These are phyloP conservation scores for Ornithorhynchus anatinus DNA, from an alignment of 2,113 vertebrate species.

Conservation along the genomic window DNA sequence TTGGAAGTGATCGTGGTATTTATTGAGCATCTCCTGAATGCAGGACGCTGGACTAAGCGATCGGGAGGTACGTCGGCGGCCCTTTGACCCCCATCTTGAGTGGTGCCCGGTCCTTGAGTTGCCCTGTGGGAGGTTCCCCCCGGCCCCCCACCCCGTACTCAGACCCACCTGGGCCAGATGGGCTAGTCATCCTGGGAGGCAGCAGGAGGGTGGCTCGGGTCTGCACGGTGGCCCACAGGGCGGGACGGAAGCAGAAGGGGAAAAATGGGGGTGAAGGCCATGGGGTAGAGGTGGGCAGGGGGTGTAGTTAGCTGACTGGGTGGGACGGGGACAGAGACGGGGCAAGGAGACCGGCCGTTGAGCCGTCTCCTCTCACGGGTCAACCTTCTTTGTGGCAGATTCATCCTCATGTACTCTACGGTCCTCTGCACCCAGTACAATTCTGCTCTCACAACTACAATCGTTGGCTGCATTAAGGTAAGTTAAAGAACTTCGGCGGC, in stretches of 20 bases:
- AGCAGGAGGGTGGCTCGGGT: too few species aligned
- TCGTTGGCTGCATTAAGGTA: slow-evolving; percentile 96
- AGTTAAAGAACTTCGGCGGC: slow-evolving; percentile 20
- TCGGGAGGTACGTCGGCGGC: too few species aligned
- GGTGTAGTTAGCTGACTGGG: not conserved
- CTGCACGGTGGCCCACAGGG: not conserved
- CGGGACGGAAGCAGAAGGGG: not conserved
- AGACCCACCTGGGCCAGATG: not conserved
- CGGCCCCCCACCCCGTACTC: not conserved
- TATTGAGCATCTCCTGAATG: too few species aligned
- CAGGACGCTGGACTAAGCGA: too few species aligned
- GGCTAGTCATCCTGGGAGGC: not conserved
- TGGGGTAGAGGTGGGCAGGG: not conserved
- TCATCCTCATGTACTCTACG: slow-evolving; percentile 94
- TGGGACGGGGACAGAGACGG: too few species aligned
- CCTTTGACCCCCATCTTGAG: too few species aligned
- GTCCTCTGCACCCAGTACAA: slow-evolving; percentile 95
- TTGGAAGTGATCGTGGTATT: too few species aligned
- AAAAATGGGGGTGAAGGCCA: not conserved
- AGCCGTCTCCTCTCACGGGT: not conserved
- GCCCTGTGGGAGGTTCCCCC: not conserved
- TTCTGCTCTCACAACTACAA: slow-evolving; percentile 97
- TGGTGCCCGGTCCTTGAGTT: too few species aligned
- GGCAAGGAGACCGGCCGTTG: not conserved
- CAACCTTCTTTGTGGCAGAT: slow-evolving; percentile 72